Evolutionary conservation across 1,140 invertebrate species (phyloP).

Genomic region (Danaus plexippus): DNA sequence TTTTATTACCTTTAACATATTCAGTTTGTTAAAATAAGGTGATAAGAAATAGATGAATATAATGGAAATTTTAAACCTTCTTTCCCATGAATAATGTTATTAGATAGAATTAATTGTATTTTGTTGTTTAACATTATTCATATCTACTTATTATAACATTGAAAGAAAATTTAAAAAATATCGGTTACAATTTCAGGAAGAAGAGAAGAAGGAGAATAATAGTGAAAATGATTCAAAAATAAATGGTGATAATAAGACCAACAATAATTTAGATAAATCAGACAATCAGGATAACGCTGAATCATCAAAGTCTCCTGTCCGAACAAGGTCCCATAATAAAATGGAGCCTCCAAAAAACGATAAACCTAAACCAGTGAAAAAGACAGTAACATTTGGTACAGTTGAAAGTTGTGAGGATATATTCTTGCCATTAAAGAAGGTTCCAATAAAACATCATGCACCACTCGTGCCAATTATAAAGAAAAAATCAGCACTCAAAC

Average conservation of each 20-base stretch:
- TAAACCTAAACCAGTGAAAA: slow-evolving; percentile 64
- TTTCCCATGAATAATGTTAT: too few species aligned
- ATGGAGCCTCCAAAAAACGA: slow-evolving; percentile 63
- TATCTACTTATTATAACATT: too few species aligned
- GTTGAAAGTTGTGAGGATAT: slow-evolving; percentile 70
- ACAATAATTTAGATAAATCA: slow-evolving; percentile 28
- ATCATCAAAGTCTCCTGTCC: slow-evolving; percentile 58
- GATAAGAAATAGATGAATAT: too few species aligned
- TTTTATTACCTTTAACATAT: too few species aligned
- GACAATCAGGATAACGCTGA: slow-evolving; percentile 40
- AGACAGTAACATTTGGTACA: slow-evolving; percentile 70
- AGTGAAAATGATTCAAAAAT: slow-evolving; percentile 51
- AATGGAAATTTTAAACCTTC: too few species aligned
- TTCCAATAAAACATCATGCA: slow-evolving; percentile 63
- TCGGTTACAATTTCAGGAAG: slow-evolving; percentile 46
- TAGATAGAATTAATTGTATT: too few species aligned
- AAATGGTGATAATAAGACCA: slow-evolving; percentile 45
- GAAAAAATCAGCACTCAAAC: slow-evolving; percentile 66
- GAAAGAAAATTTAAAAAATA: too few species aligned
- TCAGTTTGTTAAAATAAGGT: too few species aligned
- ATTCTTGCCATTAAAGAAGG: slow-evolving; percentile 59
- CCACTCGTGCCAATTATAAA: slow-evolving; percentile 70
- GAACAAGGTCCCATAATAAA: slow-evolving; percentile 69
- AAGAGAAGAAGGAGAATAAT: slow-evolving; percentile 69
- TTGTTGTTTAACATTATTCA: too few species aligned